Conservation (phyloP, 2,888 invertebrate species). For the Gastracanthus pulcherrimus region DNA sequence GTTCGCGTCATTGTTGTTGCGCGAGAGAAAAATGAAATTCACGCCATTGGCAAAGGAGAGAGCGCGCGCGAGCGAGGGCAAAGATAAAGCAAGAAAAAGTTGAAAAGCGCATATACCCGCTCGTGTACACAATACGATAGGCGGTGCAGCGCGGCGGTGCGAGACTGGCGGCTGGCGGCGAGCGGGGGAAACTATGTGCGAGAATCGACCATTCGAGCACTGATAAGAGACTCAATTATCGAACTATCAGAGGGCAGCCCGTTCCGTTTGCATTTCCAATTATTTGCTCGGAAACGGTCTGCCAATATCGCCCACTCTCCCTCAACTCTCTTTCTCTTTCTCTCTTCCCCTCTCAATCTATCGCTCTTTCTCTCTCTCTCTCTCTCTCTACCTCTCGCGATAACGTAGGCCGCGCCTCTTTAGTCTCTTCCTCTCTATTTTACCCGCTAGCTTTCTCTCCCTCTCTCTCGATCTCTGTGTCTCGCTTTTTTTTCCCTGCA, state of each 20-base stretch:
- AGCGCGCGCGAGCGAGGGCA: conserved; percentile 1
- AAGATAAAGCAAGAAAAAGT: too few species aligned
- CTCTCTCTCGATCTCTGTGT: conserved; percentile 47
- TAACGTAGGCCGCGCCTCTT: conserved; percentile 27
- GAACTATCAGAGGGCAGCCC: conserved; percentile 74
- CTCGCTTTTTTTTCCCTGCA: conserved; percentile 31
- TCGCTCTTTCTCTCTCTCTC: conserved; percentile 41
- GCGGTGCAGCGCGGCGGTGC: neutral
- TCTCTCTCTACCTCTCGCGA: conserved; percentile 10
- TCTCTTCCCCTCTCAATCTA: conserved; percentile 38
- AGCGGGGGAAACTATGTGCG: conserved; percentile 57
- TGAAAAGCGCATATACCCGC: neutral
- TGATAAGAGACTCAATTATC: conserved; percentile 78
- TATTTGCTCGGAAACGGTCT: conserved; percentile 76
- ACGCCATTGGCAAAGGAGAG: neutral
- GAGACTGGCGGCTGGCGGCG: too few species aligned
- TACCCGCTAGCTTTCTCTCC: conserved; percentile 36
- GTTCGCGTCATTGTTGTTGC: neutral
- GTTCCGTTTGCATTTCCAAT: conserved; percentile 77
- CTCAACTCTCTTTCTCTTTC: conserved; percentile 43
- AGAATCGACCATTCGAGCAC: conserved; percentile 70
- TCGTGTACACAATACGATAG: conserved; percentile 22
- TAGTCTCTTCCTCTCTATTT: conserved; percentile 45
- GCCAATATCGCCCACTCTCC: conserved; percentile 74
- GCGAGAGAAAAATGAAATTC: conserved; percentile 19